phyloP scores from a whole-genome alignment of 2,797 vertebrate genomes.

The Microctenopoma stevenorrisi region DNA sequence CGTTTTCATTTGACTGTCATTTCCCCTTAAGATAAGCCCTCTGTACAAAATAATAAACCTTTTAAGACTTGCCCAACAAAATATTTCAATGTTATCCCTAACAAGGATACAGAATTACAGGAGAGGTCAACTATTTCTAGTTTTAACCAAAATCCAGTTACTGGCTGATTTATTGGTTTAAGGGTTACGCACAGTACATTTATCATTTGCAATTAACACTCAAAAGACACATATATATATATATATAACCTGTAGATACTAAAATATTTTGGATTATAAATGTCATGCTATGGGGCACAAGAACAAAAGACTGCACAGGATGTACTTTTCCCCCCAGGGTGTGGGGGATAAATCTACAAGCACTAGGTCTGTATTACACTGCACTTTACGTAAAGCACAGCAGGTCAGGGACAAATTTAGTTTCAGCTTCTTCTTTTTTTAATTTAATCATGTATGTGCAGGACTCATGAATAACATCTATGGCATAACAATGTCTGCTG shows the following conservation, averaged over 20 bases:
- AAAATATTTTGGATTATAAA: background rate
- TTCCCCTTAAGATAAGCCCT: background rate
- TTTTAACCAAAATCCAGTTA: background rate
- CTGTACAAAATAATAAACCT: constrained; percentile 13
- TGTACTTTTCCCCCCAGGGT: constrained; percentile 20
- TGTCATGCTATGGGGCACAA: background rate
- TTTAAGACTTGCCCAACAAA: background rate
- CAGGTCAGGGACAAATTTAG: constrained; percentile 57
- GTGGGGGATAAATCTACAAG: constrained; percentile 26
- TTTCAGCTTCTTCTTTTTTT: constrained; percentile 70
- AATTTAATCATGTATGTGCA: constrained; percentile 64
- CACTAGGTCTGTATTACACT: constrained; percentile 36
- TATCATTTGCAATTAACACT: background rate
- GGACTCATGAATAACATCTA: constrained; percentile 77
- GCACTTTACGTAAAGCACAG: constrained; percentile 49
- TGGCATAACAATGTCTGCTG: constrained; percentile 65
- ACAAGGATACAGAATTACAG: background rate
- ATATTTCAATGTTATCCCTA: background rate
- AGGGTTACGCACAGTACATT: background rate
- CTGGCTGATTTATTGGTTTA: background rate
- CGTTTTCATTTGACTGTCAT: constrained; percentile 20
- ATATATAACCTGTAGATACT: background rate
- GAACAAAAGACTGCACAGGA: constrained; percentile 42
- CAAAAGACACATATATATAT: constrained; percentile 2
- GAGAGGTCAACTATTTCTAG: background rate